Conservation (phyloP, 2,113 vertebrate species). For the Eretmochelys imbricata region DNA sequence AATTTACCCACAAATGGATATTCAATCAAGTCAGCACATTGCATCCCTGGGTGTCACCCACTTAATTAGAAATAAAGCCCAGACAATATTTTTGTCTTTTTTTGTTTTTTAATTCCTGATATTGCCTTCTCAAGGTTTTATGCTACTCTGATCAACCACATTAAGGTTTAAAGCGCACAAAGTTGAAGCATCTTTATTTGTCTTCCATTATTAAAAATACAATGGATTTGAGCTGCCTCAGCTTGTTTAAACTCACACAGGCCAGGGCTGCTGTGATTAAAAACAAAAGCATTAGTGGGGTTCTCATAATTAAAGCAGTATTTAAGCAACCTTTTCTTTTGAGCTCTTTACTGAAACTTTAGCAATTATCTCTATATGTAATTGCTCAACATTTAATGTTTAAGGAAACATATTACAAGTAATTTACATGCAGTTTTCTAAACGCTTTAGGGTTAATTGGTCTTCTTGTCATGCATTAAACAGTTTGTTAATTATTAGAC, state of each 20-base stretch:
- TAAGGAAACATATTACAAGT: constrained; percentile 77
- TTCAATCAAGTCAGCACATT: fast-evolving
- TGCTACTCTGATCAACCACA: neutral
- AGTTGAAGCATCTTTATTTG: neutral
- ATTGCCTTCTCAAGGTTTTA: neutral
- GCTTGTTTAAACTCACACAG: neutral
- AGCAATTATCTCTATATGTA: constrained; percentile 77
- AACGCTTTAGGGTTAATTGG: constrained; percentile 76
- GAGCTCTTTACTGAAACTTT: constrained; percentile 72
- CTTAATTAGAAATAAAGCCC: fast-evolving
- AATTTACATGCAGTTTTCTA: constrained; percentile 76
- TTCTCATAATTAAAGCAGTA: constrained; percentile 32
- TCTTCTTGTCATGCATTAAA: constrained; percentile 73
- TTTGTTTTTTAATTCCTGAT: neutral
- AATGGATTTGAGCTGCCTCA: neutral
- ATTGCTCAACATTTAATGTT: constrained; percentile 77
- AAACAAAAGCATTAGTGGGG: constrained; percentile 62
- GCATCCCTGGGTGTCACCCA: neutral
- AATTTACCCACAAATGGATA: fast-evolving
- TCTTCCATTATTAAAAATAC: neutral
- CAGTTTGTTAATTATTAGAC: constrained; percentile 83
- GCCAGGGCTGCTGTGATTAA: neutral
- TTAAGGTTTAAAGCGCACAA: fast-evolving
- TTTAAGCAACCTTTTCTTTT: constrained; percentile 55
- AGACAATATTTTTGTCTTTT: neutral